A percentile compares a stretch with the other conserved stretches of the same genome.
Conservation (phyloP, 2,888 invertebrate genomes). For the Priapulus caudatus region DNA sequence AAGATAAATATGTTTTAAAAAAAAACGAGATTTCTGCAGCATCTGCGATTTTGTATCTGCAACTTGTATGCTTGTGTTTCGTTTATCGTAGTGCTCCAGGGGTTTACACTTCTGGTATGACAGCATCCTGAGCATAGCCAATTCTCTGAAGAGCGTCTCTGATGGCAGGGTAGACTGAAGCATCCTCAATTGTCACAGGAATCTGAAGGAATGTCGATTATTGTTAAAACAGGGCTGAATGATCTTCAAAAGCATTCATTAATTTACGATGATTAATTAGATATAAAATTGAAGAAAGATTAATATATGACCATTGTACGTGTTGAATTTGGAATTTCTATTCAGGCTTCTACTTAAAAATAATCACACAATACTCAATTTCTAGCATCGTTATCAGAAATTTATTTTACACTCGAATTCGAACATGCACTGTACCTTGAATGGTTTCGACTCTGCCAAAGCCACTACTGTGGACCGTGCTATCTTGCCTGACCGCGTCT, state of each 20-base stretch:
- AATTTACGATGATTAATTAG: slow-evolving; percentile 9
- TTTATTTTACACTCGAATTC: too few relatives aligned
- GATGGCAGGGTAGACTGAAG: slow-evolving; percentile 16
- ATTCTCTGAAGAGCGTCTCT: slow-evolving; percentile 14
- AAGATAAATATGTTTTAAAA: too few relatives aligned
- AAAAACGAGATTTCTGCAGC: too few relatives aligned
- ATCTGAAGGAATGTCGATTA: too few relatives aligned
- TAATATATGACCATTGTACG: slow-evolving; percentile 2
- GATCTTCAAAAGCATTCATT: slow-evolving; percentile 10
- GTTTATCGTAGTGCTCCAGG: too few relatives aligned
- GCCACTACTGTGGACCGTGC: slow-evolving; percentile 71
- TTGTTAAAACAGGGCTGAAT: too few relatives aligned
- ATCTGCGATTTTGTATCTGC: too few relatives aligned
- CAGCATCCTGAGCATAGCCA: slow-evolving; percentile 13
- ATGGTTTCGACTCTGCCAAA: slow-evolving; percentile 63
- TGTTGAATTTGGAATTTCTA: slow-evolving; percentile 5
- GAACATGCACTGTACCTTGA: too few relatives aligned
- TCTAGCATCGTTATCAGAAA: too few relatives aligned
- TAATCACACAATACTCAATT: too few relatives aligned
- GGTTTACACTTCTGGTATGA: neutral
- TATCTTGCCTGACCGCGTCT: slow-evolving; percentile 75
- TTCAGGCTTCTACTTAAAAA: too few relatives aligned
- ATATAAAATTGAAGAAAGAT: slow-evolving; percentile 5
- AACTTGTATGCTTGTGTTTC: too few relatives aligned
- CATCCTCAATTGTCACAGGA: slow-evolving; percentile 20